Evolutionary conservation across 2,888 invertebrate genomes (phyloP), one percentile per base, ranked within the genome.

Genomic region (Pammene aurita): DNA sequence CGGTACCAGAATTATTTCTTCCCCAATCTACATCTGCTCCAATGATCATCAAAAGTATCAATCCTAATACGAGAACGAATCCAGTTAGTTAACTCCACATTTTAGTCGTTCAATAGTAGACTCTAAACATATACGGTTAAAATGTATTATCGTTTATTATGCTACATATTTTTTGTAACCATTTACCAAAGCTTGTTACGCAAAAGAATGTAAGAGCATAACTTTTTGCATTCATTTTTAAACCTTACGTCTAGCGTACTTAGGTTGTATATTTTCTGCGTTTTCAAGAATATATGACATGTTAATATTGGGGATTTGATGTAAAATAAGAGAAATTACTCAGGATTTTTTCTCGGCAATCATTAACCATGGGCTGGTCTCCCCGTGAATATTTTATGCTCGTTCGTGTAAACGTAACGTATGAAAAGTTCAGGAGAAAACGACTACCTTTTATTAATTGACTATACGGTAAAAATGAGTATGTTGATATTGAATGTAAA

Each of bases 301-400:
- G 13, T 11, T 34, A 0, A n/a, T 11, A 46, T 18, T 52, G 50
- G n/a, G 41, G 5, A 10, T 0, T 4, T 46, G 26, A 34, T 46
- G 58, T n/a, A 34, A 48, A 60, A 48, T 35, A 41, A 62, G 50
- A 52, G 18, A 6, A 26, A 62, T 62, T 16, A 62, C 38, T 52
- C 50, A 41, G 38, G 38, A 41, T 52, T 41, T 56, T 26, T 62
- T 18, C 9, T 14, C 41, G 11, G 62, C 0, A 50, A 50, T 50
- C 60, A 34, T 0, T 38, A 2, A 38, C 1, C 18, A 18, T 10
- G 9, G 13, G 54, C 34, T n/a, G 34, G 13, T 34, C n/a, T 54
- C 34, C 18, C 11, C 18, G 11, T 2, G 52, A 54, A 18, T 50
- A 50, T 54, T 34, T 54, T 34, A 13, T 13, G 9, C 10, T 50